phyloP scores from a whole-genome alignment of 2,888 invertebrate genomes.

The Drosophila atripex region DNA sequence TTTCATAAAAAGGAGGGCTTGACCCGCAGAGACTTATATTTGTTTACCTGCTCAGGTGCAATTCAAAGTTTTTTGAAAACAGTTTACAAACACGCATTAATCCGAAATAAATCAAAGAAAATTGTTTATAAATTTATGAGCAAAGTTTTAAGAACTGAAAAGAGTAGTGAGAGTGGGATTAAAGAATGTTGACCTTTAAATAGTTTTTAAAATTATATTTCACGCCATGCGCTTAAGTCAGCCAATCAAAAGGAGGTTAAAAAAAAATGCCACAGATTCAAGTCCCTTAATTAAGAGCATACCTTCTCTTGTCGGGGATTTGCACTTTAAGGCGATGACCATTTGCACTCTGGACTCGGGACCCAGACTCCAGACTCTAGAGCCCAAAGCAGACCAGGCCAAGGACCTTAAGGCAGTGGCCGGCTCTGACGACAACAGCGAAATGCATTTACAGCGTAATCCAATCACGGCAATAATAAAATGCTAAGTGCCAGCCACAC shows the following conservation, averaged over 20 bases:
- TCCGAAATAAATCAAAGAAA: slow-evolving; percentile 13
- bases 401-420: slow-evolving; percentile 18
- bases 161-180: too few relatives aligned
- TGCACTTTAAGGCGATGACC: slow-evolving; percentile 18
- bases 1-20: not conserved
- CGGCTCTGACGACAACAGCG: slow-evolving; percentile 34
- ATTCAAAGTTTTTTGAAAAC: not conserved
- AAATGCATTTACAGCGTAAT: slow-evolving; percentile 71
- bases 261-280: not conserved
- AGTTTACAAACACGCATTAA: slow-evolving; percentile 4
- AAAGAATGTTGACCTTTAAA: not conserved
- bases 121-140: not conserved
- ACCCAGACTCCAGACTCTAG: not conserved
- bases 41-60: slow-evolving; percentile 13
- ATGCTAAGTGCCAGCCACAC: slow-evolving; percentile 57
- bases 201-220: not conserved
- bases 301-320: not conserved
- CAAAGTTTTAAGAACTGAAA: not conserved
- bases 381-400: not conserved
- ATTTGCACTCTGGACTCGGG: slow-evolving; percentile 7
- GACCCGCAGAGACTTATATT: slow-evolving; percentile 7
- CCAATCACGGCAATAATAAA: slow-evolving; percentile 70
- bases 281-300: not conserved
- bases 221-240: not conserved
- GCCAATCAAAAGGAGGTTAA: not conserved